Evolutionary conservation across 2,113 vertebrate genomes (phyloP).

Genomic region (Nicator chloris): DNA sequence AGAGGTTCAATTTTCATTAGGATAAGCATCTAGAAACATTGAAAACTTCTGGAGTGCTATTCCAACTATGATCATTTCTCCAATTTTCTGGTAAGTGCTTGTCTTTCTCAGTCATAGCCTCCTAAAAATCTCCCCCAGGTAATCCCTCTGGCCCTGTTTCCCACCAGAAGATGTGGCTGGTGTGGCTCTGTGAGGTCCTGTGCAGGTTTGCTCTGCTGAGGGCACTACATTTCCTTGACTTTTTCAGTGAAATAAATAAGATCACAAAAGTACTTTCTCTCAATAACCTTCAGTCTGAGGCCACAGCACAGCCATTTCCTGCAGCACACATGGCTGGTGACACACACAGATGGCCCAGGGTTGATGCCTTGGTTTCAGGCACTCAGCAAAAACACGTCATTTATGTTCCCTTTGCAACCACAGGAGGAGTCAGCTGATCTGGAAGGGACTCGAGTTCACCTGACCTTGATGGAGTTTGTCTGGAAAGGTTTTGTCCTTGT

Average conservation of each 20-base stretch:
- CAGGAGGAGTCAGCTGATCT: not conserved
- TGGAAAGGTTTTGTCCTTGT: not conserved
- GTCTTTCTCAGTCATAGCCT: not conserved
- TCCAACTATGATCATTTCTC: not conserved
- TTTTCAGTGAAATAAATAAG: not conserved
- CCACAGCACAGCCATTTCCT: not conserved
- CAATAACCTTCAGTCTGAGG: not conserved
- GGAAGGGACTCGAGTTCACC: not conserved
- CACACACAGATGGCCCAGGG: not conserved
- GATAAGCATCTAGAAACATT: not conserved
- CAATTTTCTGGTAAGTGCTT: not conserved
- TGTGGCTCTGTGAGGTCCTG: not conserved
- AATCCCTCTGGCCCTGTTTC: not conserved
- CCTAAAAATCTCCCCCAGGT: not conserved
- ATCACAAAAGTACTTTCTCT: not conserved
- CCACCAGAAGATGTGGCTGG: not conserved
- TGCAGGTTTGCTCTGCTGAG: not conserved
- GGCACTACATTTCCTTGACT: not conserved
- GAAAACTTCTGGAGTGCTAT: not conserved
- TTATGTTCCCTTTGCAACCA: not conserved
- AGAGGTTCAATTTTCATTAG: constrained; percentile 25
- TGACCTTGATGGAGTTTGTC: constrained; percentile 1
- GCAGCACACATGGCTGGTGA: not conserved
- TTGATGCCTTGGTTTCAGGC: not conserved
- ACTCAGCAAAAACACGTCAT: not conserved